Base-by-base conservation (phyloP, 2,888 invertebrate genomes). In the Orchesellides sinensis region DNA sequence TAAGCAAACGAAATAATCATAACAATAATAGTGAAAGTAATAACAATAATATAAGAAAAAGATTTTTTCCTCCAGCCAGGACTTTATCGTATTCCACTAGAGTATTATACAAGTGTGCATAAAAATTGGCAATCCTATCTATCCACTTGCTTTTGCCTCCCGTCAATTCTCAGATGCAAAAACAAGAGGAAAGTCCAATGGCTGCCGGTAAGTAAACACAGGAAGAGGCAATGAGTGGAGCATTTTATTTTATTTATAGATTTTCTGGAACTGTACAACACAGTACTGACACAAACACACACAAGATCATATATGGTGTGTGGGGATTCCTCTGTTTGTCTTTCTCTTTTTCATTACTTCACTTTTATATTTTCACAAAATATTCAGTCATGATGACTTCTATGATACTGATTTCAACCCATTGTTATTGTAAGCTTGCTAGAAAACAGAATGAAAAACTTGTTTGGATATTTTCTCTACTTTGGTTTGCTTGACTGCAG, bases 11-110 rank as follows among this genome's bases (percentile, higher is more conserved):
- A 69, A 78, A 78, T 78, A 69, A 78, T 78, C 78, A 54, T 78
- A 78, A 69, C 61, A 69, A 78, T 78, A 77, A 52, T 77, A 78
- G 61, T 61, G 61, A 78, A 78, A 69, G 19, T 52, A 49, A 68
- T 68, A 66, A 66, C 66, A 45, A 66, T 66, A 45, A 47, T 47
- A 47, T 66, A 47, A n/a, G 59, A 23, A 49, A 74, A 74, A 49
- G 29, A 66, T 65, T 65, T 75, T 47, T 49, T 35, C 19, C n/a
- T n/a, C n/a, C n/a, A n/a, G n/a, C n/a, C n/a, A n/a, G n/a, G n/a
- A 54, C 19, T 54, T 21, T 54, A 54, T 54, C 4, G 14, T 35
- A 35, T 35, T 14, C 35, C 4, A 40, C 40, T 40, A 14, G 40
- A 14, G 40, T 40, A 40, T 40, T 40, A 40, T 40, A 40, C 40